These are phyloP conservation scores for Caenorhabditis sp. DNA, from an alignment of 2,888 invertebrate genomes.

Conservation along the genomic window DNA sequence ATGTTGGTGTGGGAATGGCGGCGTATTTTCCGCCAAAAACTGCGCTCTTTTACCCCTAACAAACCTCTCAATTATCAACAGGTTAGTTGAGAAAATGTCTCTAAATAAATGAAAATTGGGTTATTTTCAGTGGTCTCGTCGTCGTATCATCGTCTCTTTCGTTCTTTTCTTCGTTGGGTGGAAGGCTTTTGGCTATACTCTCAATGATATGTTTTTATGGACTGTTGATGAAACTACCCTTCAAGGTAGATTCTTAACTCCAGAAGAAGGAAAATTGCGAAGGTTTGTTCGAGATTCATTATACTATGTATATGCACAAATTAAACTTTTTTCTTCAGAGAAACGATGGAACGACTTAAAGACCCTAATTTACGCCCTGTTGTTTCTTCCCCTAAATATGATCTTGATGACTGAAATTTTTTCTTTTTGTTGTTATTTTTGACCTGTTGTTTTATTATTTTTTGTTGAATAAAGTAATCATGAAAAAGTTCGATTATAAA, in stretches of 20 bases:
- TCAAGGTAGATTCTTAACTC: conserved; percentile 51
- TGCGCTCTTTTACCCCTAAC: conserved; percentile 53
- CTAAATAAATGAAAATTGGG: neutral
- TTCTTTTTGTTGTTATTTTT: conserved; percentile 5
- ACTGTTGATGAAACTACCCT: conserved; percentile 53
- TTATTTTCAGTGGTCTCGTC: conserved; percentile 53
- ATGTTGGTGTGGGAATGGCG: conserved; percentile 60
- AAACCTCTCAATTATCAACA: conserved; percentile 57
- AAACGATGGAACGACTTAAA: conserved; percentile 42
- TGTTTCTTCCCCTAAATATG: conserved; percentile 36
- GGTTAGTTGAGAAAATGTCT: conserved; percentile 3
- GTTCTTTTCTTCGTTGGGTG: conserved; percentile 64
- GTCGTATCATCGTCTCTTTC: conserved; percentile 60
- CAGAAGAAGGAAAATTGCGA: conserved; percentile 53
- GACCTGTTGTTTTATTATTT: conserved; percentile 5
- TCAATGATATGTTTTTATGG: conserved; percentile 61
- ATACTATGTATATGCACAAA: neutral
- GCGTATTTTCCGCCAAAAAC: conserved; percentile 55
- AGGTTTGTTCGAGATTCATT: conserved; percentile 19
- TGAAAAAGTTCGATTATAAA: too few relatives aligned
- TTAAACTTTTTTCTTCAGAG: conserved; percentile 31
- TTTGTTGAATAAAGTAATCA: neutral
- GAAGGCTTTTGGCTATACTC: conserved; percentile 60
- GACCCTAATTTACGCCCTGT: conserved; percentile 33
- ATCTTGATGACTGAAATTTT: conserved; percentile 52